Evolutionary conservation across 2,888 invertebrate species (phyloP), one percentile per base, ranked within the genome.

Genomic region (Caenorhabditis uteleia): DNA sequence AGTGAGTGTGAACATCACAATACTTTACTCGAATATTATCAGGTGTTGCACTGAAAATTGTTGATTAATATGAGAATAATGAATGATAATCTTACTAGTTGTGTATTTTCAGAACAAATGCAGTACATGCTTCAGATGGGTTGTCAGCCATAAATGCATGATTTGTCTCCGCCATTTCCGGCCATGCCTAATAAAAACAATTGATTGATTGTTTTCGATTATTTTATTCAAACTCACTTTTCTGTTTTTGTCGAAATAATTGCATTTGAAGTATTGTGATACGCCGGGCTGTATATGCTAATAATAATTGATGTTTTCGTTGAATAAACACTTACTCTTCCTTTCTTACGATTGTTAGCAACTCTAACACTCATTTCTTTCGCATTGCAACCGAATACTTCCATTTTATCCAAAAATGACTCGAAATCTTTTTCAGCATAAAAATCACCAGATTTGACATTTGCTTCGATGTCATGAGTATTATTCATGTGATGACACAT

Each of bases 1-100:
- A 36, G 26, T 65, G 65, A 10, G 50, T 21, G 25, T 65, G 65
- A 3, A 45, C 46, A 42, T 49, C 50, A n/a, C 65, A 65, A 49
- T 55, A 59, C 25, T 40, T 44, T 14, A 65, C 31, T 1, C 55
- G 54, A 12, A 57, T 51, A 33, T 40, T 43, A 44, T 59, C 58
- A n/a, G n/a, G n/a, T n/a, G n/a, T n/a, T n/a, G n/a, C n/a, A 31
- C 64, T 64, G 50, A 20, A 57, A 53, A 31, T 36, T 34, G 4
- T 34, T 45, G 14, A 38, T 7, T 38, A 20, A n/a, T 14, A 12
- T 5, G n/a, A 34, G 8, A 8, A 40, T 7, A 21, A 36, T 7
- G 21, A 18, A 20, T 10, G 5, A 10, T 40, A 26, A 29, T 49
- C 58, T 58, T 10, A 59, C 55, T 51, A 65, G 20, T 16, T 34